phyloP scores from a whole-genome alignment of 2,888 invertebrate genomes.

The Luperina nickerlii region DNA sequence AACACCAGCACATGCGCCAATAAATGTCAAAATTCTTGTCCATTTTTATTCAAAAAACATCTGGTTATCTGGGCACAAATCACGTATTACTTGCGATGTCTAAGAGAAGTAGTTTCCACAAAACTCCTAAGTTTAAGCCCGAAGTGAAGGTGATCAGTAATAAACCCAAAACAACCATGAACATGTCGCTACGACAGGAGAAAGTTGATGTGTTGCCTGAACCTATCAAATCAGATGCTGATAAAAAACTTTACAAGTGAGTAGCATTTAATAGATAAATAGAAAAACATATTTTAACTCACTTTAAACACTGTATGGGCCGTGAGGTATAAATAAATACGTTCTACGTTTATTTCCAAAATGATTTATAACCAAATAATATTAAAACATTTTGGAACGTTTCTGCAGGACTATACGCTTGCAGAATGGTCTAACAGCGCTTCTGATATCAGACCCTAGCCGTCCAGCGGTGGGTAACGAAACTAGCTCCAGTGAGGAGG shows the following conservation, averaged over 20 bases:
- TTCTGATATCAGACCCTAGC: constrained; percentile 92
- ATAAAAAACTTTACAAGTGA: constrained; percentile 95
- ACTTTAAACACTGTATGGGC: neutral
- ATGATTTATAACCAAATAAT: constrained; percentile 24
- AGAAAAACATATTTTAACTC: neutral
- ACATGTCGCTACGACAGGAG: constrained; percentile 77
- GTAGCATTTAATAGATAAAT: constrained; percentile 53
- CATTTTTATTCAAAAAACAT: constrained; percentile 86
- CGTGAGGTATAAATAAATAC: neutral
- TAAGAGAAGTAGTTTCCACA: constrained; percentile 83
- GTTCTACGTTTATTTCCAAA: neutral
- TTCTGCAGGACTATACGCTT: constrained; percentile 79
- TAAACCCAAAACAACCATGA: constrained; percentile 70
- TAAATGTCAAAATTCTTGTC: constrained; percentile 88
- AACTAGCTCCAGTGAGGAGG: constrained; percentile 80
- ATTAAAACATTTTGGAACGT: constrained; percentile 30
- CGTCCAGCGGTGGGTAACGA: constrained; percentile 73
- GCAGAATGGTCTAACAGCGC: constrained; percentile 93
- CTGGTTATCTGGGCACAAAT: constrained; percentile 76
- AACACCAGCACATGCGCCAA: constrained; percentile 73
- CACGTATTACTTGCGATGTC: constrained; percentile 78
- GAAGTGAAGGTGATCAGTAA: constrained; percentile 80
- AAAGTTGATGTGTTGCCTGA: constrained; percentile 86
- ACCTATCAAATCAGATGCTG: constrained; percentile 93
- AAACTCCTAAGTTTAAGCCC: constrained; percentile 84